Evolutionary conservation across 2,797 vertebrate species (phyloP), one percentile per base, ranked within the genome.

Genomic region (Oryzias dopingdopingensis): DNA sequence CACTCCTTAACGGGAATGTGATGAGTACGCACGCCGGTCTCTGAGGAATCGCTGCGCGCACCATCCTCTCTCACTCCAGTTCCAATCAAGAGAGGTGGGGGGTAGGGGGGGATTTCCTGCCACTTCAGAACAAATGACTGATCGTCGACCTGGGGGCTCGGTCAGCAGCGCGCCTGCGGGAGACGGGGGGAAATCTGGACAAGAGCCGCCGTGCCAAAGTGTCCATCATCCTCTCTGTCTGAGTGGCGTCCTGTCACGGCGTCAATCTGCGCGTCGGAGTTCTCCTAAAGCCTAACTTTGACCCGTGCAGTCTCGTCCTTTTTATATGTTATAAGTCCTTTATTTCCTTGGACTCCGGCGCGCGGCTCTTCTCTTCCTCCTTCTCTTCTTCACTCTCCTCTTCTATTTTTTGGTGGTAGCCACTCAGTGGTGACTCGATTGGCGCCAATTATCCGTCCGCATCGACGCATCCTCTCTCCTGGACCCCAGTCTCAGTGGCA

Each of bases 11-110:
- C 82, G 71, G 76, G 45, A 83, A 88, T 74, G 82, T 90, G 90
- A 88, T 88, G 87, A 90, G 87, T 72, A 55, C 81, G 82, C 89
- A 80, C 82, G 88, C 83, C 81, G 77, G 79, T 87, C 85, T 87
- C 82, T 14, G 63, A 67, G 74, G 80, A 86, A 87, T 79, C 79
- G 85, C 79, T 72, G 82, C 16, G 84, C 82, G 71, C 85, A 87
- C 72, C 87, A 88, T 89, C 76, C 61, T 41, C 47, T 40, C 44
- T 74, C 70, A 45, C 67, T 65, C 45, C 48, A 10, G 57, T 68
- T 56, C 51, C 65, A 73, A 75, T 81, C 78, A 69, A 59, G 64
- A 71, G 66, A 74, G 32, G 32, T 37, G 32, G 32, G 10, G 32
- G 32, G 3, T 10, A 12, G 8, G 5, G 26, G 59, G 66, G 76